Conservation (phyloP, 1,140 invertebrate genomes). For the Diprion similis region DNA sequence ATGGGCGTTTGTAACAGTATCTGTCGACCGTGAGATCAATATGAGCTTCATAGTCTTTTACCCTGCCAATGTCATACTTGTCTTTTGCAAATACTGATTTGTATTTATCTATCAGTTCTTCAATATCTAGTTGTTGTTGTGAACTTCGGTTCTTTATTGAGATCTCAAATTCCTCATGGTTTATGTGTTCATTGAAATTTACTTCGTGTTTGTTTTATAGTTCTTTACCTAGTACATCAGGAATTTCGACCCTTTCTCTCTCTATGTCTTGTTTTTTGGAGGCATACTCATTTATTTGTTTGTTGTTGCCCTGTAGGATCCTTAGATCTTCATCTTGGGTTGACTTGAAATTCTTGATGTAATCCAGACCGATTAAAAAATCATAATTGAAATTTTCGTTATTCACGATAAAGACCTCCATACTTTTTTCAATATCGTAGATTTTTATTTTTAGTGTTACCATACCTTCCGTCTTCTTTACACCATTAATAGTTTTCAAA, state of each 20-base stretch:
- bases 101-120: constrained; percentile 18
- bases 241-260: no score
- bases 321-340: constrained; percentile 26
- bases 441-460: constrained; percentile 14
- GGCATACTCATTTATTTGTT: constrained; percentile 1
- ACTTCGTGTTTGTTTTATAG: background rate
- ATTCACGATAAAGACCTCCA: constrained; percentile 25
- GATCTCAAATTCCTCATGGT: constrained; percentile 34
- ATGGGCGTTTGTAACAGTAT: constrained; percentile 21
- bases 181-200: constrained; percentile 45
- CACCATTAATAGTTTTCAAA: constrained; percentile 34
- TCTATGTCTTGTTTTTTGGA: background rate
- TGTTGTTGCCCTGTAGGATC: constrained; percentile 17
- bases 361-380: constrained; percentile 25
- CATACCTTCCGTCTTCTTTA: constrained; percentile 22
- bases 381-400: constrained; percentile 27
- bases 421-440: constrained; percentile 26
- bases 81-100: constrained; percentile 27
- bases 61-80: constrained; percentile 29
- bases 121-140: constrained; percentile 29
- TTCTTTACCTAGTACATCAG: no score
- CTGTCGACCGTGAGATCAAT: constrained; percentile 22
- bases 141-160: constrained; percentile 32
- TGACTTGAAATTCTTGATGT: constrained; percentile 23
- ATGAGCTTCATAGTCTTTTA: constrained; percentile 33